phyloP scores from a whole-genome alignment of 2,888 invertebrate genomes.

The Lepidochrysops patricia region DNA sequence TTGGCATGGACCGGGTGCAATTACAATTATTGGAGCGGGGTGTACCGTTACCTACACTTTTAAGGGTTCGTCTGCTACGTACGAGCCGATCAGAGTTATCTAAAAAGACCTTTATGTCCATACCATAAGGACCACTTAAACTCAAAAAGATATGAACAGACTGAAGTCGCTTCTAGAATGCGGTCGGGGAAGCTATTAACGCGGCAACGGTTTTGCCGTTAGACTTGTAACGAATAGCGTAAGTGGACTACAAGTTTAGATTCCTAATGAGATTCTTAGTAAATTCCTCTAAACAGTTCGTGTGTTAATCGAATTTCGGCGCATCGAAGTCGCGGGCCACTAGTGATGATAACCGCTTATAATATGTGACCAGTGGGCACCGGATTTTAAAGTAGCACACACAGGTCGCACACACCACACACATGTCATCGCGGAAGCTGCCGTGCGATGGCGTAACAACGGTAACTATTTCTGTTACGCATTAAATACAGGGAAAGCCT shows the following conservation, averaged over 20 bases:
- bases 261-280: too few species aligned
- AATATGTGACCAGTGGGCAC: not conserved
- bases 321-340: too few species aligned
- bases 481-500: not conserved
- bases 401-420: not conserved
- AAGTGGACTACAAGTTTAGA: too few species aligned
- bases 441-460: not conserved
- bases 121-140: too few species aligned
- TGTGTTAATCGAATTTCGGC: too few species aligned
- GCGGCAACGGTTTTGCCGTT: not conserved
- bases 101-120: too few species aligned
- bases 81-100: too few species aligned
- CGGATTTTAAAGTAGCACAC: not conserved
- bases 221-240: not conserved
- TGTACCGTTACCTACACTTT: conserved; percentile 5
- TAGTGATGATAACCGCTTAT: not conserved
- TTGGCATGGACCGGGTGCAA: not conserved
- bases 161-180: conserved; percentile 4
- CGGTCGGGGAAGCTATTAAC: not conserved
- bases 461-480: not conserved
- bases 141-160: too few species aligned
- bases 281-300: too few species aligned
- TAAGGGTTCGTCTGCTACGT: not conserved
- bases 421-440: not conserved
- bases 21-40: not conserved